Base-by-base conservation (phyloP, 2,797 vertebrate species). In the Dicrostonyx torquatus region DNA sequence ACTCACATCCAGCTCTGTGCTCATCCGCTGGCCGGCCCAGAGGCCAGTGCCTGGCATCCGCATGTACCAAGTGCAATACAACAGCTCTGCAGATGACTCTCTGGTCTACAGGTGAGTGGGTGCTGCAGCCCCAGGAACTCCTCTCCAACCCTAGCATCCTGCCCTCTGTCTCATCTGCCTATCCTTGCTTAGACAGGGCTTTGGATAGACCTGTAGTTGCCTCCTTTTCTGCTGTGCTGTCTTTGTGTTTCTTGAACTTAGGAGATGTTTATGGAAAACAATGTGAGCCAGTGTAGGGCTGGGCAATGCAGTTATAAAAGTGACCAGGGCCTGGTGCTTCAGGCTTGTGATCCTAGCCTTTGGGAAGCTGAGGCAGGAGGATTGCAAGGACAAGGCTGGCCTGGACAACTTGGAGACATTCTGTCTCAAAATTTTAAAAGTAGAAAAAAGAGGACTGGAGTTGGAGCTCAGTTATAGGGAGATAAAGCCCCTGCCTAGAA, bases 31-130 rank as follows among this genome's bases (percentile, higher is more conserved):
- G 99, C 99, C 99, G 0, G 99, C 99, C 0, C 99, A 99, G 95
- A 98, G 99, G 77, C 99, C 99, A 1, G 99, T 99, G 62, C 99
- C 99, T 0, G 99, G 99, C 48, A 99, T 99, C 95, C 98, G 99
- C 90, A 99, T 99, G 99, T 99, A 99, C 98, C 99, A 99, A 98
- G 99, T 99, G 93, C 99, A 99, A 98, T 99, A 99, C 97, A 99
- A 99, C 98, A 99, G 99, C 98, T 99, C 99, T 0, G 98, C 98
- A 0, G 99, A 99, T 53, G 99, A 99, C 91, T 99, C 99, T 13
- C 98, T 99, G 48, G 99, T 99, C 84, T 99, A 99, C 99, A 99
- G 99, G 99, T 99, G 98, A 98, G 98, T 89, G 76, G 97, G 98
- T 45, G 79, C 45, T 22, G 29, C 9, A 0, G 58, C 3, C 80